A percentile compares a stretch with the other conserved stretches of the same genome.
Conservation (phyloP, 2,797 vertebrate species). For the Eulemur albifrons region DNA sequence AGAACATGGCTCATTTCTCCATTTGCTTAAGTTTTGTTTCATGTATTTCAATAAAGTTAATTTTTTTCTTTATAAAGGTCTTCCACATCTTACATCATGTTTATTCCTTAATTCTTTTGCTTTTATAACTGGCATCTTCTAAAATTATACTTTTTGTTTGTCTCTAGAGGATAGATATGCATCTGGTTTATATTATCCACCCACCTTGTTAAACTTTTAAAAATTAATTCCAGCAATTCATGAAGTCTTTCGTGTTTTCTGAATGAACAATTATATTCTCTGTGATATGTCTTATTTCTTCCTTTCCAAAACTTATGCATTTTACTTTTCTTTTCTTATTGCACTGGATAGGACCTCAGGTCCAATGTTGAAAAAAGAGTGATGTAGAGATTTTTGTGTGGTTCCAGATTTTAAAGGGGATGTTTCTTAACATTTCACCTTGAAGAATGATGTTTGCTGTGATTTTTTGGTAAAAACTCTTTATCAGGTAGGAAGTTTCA, state of each 20-base stretch:
- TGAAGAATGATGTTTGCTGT: conserved; percentile 34
- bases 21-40: background rate
- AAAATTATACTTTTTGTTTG: conserved; percentile 12
- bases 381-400: background rate
- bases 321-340: conserved; percentile 33
- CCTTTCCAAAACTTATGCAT: background rate
- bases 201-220: background rate
- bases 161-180: background rate
- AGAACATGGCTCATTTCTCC: background rate
- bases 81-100: background rate
- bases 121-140: background rate
- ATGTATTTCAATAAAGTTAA: background rate
- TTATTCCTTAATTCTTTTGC: conserved; percentile 33
- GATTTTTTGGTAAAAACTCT: background rate
- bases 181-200: conserved; percentile 4
- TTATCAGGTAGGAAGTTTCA: conserved; percentile 26
- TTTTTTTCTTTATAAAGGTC: conserved; percentile 4
- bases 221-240: conserved; percentile 27
- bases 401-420: conserved; percentile 3
- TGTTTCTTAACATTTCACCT: background rate
- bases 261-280: conserved; percentile 8
- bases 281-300: background rate
- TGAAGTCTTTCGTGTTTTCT: background rate
- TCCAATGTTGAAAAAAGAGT: background rate
- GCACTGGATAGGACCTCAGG: background rate